A percentile compares a stretch with the other conserved stretches of the same genome.
These are phyloP conservation scores for Aphaenogaster floridana DNA, from an alignment of 1,140 invertebrate genomes.

Conservation along the genomic window DNA sequence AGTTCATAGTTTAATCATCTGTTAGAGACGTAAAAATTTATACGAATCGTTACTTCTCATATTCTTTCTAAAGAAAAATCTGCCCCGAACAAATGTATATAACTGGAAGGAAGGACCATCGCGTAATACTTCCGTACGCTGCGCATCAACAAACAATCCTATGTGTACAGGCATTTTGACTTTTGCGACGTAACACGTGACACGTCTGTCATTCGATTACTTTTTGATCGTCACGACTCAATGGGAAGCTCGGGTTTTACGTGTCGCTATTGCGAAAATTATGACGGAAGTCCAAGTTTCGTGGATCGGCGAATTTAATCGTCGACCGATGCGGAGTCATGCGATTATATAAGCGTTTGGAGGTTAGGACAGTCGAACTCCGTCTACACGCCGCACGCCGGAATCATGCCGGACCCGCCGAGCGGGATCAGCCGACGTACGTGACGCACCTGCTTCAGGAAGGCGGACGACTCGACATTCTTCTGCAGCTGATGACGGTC, in stretches of 20 bases:
- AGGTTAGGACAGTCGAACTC: slow-evolving; percentile 7
- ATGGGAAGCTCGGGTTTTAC: background rate
- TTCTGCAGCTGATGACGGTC: slow-evolving; percentile 74
- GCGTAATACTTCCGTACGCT: background rate
- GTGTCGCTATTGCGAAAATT: background rate
- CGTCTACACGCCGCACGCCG: background rate
- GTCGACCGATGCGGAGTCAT: background rate
- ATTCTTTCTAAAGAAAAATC: background rate
- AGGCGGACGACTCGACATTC: slow-evolving; percentile 72
- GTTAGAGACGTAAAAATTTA: background rate
- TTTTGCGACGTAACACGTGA: background rate
- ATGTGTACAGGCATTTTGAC: background rate
- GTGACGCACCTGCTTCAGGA: slow-evolving; percentile 77
- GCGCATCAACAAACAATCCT: background rate
- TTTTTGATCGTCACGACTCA: background rate
- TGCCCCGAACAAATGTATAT: background rate
- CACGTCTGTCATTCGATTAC: background rate
- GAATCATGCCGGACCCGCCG: background rate
- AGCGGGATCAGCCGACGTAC: background rate
- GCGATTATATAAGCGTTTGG: slow-evolving; percentile 40
- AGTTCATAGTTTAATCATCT: background rate
- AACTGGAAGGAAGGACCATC: background rate
- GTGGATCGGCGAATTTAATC: background rate
- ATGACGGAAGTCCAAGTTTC: background rate
- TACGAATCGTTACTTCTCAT: background rate